Percentiles rank a stretch among this genome's conserved stretches.
Conservation (phyloP, 2,888 invertebrate genomes). For the Drosophila demipolita region DNA sequence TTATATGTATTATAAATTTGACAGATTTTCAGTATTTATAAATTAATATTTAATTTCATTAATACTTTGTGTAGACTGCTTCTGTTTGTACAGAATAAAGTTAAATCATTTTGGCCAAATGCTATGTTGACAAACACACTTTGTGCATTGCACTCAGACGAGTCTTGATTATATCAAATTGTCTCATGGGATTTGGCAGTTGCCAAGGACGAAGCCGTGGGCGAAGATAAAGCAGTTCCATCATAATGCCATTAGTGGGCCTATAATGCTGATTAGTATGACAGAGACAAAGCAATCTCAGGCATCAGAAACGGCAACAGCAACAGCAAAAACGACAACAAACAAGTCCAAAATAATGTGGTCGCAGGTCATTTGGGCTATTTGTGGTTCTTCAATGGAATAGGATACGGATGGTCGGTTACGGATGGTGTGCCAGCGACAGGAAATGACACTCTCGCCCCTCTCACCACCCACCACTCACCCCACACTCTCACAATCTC, state of each 20-base stretch:
- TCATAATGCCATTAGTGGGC: constrained; percentile 57
- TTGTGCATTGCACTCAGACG: not conserved
- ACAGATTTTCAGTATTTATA: too few relatives aligned
- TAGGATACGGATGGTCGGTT: not conserved
- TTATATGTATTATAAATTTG: too few relatives aligned
- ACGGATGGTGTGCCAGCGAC: constrained; percentile 31
- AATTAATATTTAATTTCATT: too few relatives aligned
- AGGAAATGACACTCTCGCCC: constrained; percentile 55
- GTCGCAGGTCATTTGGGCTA: constrained; percentile 57
- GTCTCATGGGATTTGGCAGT: constrained; percentile 10
- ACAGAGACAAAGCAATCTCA: constrained; percentile 45
- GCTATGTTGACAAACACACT: not conserved
- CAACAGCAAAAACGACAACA: constrained; percentile 53
- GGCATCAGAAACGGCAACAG: constrained; percentile 39
- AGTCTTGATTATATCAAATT: constrained; percentile 1
- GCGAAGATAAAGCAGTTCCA: constrained; percentile 21
- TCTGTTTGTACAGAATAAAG: not conserved
- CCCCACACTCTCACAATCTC: not conserved
- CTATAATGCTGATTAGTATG: constrained; percentile 58
- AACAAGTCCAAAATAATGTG: constrained; percentile 55
- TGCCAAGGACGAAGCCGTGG: not conserved
- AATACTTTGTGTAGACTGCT: not conserved
- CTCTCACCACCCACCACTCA: not conserved
- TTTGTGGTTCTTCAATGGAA: constrained; percentile 15
- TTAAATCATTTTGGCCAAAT: not conserved